Conservation (phyloP, 2,888 invertebrate species). For the Alsophila aescularia region DNA sequence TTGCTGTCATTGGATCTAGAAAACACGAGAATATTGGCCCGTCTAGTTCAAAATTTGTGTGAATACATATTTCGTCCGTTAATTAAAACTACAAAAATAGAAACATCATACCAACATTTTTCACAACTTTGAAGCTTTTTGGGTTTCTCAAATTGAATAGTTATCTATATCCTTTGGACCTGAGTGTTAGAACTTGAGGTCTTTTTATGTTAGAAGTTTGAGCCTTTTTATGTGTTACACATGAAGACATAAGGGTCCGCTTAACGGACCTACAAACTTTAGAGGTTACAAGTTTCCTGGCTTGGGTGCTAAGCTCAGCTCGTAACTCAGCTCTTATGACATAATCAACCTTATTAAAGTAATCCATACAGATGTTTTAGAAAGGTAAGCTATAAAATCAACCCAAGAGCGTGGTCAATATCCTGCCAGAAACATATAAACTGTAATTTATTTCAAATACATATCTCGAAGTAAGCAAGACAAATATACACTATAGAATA, state of each 20-base stretch:
- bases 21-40: too few species aligned
- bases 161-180: conserved; percentile 25
- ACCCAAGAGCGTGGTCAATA: background rate
- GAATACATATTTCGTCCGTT: too few species aligned
- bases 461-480: too few species aligned
- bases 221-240: conserved; percentile 36
- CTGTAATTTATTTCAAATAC: too few species aligned
- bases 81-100: background rate
- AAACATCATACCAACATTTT: background rate
- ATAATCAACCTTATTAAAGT: conserved; percentile 31
- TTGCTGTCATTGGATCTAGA: too few species aligned
- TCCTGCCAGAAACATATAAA: too few species aligned
- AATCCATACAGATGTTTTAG: conserved; percentile 22
- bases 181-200: conserved; percentile 27
- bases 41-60: too few species aligned
- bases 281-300: conserved; percentile 34
- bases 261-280: conserved; percentile 39
- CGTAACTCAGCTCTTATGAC: conserved; percentile 32
- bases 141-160: conserved; percentile 28
- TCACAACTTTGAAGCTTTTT: background rate
- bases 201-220: conserved; percentile 37
- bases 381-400: conserved; percentile 30
- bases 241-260: conserved; percentile 35
- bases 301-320: conserved; percentile 28
- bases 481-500: too few species aligned